A percentile compares a stretch with the other conserved stretches of the same genome.
These are phyloP conservation scores for Malurus splendens DNA, from an alignment of 2,797 vertebrate species.

Conservation along the genomic window DNA sequence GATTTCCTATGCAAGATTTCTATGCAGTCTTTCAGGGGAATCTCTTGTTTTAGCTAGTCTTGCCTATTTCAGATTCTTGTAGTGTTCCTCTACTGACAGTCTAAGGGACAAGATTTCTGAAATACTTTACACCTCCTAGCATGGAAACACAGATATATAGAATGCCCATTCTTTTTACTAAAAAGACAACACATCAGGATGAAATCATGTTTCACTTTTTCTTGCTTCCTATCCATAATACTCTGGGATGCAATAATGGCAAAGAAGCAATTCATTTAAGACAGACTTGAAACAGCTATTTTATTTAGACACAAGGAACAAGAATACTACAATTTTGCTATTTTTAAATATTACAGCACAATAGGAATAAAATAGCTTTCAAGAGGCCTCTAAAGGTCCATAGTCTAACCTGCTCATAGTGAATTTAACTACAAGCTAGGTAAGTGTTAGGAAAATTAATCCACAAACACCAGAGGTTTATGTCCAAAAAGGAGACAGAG, in stretches of 20 bases:
- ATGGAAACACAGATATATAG: neutral
- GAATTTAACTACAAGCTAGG: neutral
- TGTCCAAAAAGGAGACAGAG: too few relatives aligned
- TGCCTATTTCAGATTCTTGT: neutral
- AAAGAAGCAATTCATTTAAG: neutral
- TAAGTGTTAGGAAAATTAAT: too few relatives aligned
- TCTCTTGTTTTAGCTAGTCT: neutral
- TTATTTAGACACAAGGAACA: neutral
- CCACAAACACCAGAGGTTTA: too few relatives aligned
- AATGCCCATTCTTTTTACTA: neutral
- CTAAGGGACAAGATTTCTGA: neutral
- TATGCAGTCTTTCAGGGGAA: neutral
- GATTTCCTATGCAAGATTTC: neutral
- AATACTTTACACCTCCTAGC: neutral
- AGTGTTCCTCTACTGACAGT: neutral
- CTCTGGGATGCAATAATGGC: neutral
- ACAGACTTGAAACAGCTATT: neutral
- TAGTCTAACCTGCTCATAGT: neutral
- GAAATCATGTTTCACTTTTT: neutral
- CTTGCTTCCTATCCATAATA: neutral
- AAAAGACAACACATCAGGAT: neutral
- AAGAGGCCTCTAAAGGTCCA: neutral
- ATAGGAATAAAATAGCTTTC: neutral
- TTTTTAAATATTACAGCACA: neutral
- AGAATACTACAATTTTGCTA: neutral